Conservation (phyloP, 1,140 invertebrate species). For the Vollenhovia emeryi region DNA sequence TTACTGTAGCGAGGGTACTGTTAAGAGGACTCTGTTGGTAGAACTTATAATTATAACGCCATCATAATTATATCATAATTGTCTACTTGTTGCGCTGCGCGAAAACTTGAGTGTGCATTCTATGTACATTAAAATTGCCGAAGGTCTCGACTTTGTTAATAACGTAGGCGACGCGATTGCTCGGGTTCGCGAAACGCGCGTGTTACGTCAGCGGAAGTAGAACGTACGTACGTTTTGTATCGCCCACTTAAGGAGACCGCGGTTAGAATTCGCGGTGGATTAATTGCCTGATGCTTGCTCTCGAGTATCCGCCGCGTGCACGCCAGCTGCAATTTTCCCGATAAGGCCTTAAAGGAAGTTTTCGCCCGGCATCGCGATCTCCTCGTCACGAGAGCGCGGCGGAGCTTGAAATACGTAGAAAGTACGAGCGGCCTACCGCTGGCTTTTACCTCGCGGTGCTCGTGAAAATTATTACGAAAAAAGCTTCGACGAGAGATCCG, state of each 20-base stretch:
- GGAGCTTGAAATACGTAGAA: constrained; percentile 35
- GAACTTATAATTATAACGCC: neutral
- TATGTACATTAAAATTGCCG: neutral
- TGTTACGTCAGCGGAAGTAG: constrained; percentile 18
- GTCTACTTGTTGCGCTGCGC: neutral
- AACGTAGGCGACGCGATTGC: neutral
- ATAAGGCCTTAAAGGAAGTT: constrained; percentile 57
- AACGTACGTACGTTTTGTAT: constrained; percentile 19
- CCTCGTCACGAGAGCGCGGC: constrained; percentile 43
- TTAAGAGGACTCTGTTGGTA: neutral
- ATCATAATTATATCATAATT: neutral
- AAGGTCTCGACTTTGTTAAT: neutral
- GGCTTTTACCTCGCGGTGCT: constrained; percentile 24
- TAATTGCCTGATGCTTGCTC: constrained; percentile 49
- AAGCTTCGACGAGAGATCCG: neutral
- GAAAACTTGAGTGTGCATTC: neutral
- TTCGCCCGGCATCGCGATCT: constrained; percentile 43
- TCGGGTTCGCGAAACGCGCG: neutral
- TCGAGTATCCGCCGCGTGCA: constrained; percentile 15
- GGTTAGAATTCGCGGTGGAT: constrained; percentile 26
- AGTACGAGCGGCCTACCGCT: constrained; percentile 23
- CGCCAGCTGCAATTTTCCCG: constrained; percentile 59
- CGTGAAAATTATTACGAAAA: constrained; percentile 41
- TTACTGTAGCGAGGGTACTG: neutral
- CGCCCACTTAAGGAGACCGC: neutral